A percentile compares a stretch with the other conserved stretches of the same genome.
These are phyloP conservation scores for Dallia pectoralis DNA, from an alignment of 2,797 vertebrate species.

Conservation along the genomic window DNA sequence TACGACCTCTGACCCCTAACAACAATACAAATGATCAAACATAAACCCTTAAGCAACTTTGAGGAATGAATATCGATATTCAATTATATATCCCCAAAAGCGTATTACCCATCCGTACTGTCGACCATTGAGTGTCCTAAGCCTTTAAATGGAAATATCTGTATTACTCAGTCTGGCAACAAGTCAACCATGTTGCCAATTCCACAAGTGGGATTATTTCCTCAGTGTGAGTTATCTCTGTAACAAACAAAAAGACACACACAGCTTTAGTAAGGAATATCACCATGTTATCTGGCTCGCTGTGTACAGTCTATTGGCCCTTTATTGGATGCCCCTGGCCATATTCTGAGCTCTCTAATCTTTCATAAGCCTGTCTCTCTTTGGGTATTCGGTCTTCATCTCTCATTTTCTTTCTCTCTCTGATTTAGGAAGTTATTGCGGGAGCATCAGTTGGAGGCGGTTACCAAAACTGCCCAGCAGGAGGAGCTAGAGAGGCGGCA, in stretches of 20 bases:
- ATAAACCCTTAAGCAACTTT: not conserved
- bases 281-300: not conserved
- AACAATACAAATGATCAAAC: not conserved
- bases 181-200: conserved; percentile 1
- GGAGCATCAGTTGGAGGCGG: conserved; percentile 90
- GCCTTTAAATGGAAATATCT: conserved; percentile 2
- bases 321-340: conserved; percentile 2
- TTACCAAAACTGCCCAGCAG: conserved; percentile 93
- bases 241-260: conserved; percentile 1
- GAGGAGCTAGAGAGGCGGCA: conserved; percentile 89
- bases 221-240: not conserved
- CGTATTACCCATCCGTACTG: not conserved
- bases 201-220: conserved; percentile 6
- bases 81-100: not conserved
- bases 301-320: conserved; percentile 6
- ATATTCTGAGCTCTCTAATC: not conserved
- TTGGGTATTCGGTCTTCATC: not conserved
- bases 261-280: conserved; percentile 11
- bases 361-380: not conserved
- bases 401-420: conserved; percentile 5
- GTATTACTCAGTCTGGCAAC: conserved; percentile 13
- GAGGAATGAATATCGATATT: not conserved
- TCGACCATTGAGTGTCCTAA: not conserved
- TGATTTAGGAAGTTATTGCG: conserved; percentile 85
- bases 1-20: conserved; percentile 40